phyloP scores from a whole-genome alignment of 2,797 vertebrate genomes.

The Lophotriccus pileatus region DNA sequence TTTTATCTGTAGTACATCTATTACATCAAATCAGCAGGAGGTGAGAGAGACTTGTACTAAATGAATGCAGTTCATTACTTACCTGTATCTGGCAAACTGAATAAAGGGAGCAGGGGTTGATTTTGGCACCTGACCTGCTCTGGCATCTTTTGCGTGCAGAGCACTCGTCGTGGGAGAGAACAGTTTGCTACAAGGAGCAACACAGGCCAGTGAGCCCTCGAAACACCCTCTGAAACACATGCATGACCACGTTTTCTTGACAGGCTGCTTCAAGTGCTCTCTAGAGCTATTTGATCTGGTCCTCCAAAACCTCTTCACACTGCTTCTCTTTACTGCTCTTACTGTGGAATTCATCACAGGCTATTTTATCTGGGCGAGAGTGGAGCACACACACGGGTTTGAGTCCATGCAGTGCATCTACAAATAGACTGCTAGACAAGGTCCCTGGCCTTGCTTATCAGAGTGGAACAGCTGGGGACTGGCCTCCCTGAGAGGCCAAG shows the following conservation, averaged over 20 bases:
- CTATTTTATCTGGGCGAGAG: not conserved
- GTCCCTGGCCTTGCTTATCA: not conserved
- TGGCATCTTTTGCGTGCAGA: not conserved
- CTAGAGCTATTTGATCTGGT: constrained; percentile 2
- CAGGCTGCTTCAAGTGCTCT: constrained; percentile 18
- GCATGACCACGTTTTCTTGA: not conserved
- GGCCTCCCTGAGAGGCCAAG: not conserved
- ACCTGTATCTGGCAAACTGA: not conserved
- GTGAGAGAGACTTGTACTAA: not conserved
- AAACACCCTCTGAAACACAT: not conserved
- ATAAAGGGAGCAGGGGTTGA: not conserved
- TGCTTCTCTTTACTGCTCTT: not conserved
- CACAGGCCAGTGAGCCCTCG: not conserved
- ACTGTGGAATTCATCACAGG: not conserved
- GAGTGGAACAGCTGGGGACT: not conserved
- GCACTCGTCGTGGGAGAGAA: accelerated
- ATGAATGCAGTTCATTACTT: not conserved
- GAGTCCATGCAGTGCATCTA: not conserved
- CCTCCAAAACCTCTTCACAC: not conserved
- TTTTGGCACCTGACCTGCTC: not conserved
- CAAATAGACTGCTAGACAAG: not conserved
- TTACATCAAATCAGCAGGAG: not conserved
- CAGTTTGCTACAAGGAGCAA: not conserved
- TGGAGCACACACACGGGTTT: accelerated
- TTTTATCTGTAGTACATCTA: not conserved